A percentile compares a stretch with the other conserved stretches of the same genome.
Evolutionary conservation across 2,888 invertebrate genomes (phyloP).

Genomic region (Nudaria mundana): DNA sequence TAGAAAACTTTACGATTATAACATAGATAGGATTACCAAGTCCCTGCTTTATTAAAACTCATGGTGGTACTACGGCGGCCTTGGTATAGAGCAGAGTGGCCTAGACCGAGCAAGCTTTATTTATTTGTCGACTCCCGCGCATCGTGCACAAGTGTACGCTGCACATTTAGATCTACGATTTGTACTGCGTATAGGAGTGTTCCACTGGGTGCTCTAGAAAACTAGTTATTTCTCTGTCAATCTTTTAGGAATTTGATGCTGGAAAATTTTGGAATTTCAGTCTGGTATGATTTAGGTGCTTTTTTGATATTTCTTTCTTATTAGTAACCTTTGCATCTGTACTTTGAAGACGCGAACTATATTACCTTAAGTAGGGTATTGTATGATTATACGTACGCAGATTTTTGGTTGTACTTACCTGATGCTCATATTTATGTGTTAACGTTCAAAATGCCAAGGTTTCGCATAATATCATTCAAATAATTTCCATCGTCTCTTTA

Average conservation of each 20-base stretch:
- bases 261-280: too few relatives aligned
- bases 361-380: too few relatives aligned
- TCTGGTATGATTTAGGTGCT: too few relatives aligned
- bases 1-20: too few relatives aligned
- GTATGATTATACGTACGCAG: too few relatives aligned
- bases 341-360: too few relatives aligned
- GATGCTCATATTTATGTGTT: too few relatives aligned
- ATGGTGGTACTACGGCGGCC: conserved; percentile 42
- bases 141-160: conserved; percentile 10
- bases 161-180: conserved; percentile 4
- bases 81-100: conserved; percentile 45
- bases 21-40: too few relatives aligned
- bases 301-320: too few relatives aligned
- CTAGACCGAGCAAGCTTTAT: conserved; percentile 50
- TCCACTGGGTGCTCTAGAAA: neutral
- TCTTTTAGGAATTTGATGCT: neutral
- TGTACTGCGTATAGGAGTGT: neutral
- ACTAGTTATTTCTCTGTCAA: neutral
- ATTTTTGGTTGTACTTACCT: too few relatives aligned
- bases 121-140: conserved; percentile 39
- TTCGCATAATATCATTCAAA: neutral
- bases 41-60: too few relatives aligned
- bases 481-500: neutral
- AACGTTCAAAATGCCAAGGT: neutral
- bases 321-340: too few relatives aligned